Evolutionary conservation across 2,797 vertebrate species (phyloP).

Genomic region (Lepidocolaptes lacrymiger): DNA sequence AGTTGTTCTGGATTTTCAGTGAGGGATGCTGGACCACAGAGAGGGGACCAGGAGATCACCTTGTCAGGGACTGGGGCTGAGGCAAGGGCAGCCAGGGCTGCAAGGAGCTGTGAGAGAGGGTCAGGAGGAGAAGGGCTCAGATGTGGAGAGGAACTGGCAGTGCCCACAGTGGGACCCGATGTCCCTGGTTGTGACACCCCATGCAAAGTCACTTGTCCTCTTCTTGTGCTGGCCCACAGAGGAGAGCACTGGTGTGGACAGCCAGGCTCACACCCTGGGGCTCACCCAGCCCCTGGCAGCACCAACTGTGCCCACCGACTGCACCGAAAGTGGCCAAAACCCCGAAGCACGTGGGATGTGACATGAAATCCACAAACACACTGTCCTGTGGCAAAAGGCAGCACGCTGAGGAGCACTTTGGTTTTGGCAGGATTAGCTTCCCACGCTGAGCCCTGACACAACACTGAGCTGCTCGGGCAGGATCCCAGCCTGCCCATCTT

Average conservation of each 20-base stretch:
- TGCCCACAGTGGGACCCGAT: neutral
- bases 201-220: neutral
- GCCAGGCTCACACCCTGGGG: neutral
- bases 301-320: neutral
- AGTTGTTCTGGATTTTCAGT: neutral
- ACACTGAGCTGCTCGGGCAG: fast-evolving
- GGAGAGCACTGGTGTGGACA: neutral
- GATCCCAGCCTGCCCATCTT: neutral
- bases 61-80: fast-evolving
- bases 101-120: neutral
- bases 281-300: neutral
- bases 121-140: neutral
- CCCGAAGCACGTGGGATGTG: fast-evolving
- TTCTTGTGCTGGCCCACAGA: neutral
- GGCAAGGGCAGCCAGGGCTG: neutral
- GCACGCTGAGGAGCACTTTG: neutral
- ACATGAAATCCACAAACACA: neutral
- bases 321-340: neutral
- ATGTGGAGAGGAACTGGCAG: neutral
- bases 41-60: neutral
- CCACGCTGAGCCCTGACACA: neutral
- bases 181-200: neutral
- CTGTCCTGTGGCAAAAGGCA: neutral
- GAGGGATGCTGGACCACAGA: neutral
- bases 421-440: neutral